Evolutionary conservation across 2,113 vertebrate species (phyloP).

Genomic region (Scytalopus superciliaris): DNA sequence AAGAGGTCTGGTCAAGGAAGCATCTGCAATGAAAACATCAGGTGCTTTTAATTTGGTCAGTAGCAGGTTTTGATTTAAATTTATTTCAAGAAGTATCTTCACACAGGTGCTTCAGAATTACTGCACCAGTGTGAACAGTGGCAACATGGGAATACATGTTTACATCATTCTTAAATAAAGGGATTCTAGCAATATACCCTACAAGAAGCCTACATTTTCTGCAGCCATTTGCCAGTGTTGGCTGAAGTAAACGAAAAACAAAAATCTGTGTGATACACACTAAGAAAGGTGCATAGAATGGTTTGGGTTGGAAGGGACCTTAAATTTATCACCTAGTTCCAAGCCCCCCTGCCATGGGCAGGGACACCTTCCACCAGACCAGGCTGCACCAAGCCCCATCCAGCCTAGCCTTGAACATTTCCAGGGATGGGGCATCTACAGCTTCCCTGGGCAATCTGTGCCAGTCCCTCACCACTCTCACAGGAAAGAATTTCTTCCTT

Average conservation of each 20-base stretch:
- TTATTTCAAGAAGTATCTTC: neutral
- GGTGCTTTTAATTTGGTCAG: neutral
- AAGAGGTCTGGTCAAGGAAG: slow-evolving; percentile 88
- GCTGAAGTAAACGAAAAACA: neutral
- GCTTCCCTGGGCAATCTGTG: neutral
- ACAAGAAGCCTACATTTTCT: neutral
- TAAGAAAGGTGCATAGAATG: neutral
- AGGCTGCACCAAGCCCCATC: neutral
- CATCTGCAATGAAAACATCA: slow-evolving; percentile 78
- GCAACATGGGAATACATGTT: neutral
- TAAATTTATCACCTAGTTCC: neutral
- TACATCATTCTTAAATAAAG: neutral
- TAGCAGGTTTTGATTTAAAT: neutral
- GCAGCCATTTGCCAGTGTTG: neutral
- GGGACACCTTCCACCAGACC: neutral
- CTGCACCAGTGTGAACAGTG: neutral
- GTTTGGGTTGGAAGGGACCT: neutral
- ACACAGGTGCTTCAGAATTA: neutral
- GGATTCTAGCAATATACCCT: neutral
- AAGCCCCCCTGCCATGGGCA: neutral
- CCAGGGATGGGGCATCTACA: neutral
- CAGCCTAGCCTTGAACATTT: neutral
- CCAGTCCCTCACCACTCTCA: neutral
- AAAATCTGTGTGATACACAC: neutral
- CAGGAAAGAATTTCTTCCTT: neutral